Evolutionary conservation across 2,888 invertebrate genomes (phyloP).

Genomic region (Amphipyra berbera): DNA sequence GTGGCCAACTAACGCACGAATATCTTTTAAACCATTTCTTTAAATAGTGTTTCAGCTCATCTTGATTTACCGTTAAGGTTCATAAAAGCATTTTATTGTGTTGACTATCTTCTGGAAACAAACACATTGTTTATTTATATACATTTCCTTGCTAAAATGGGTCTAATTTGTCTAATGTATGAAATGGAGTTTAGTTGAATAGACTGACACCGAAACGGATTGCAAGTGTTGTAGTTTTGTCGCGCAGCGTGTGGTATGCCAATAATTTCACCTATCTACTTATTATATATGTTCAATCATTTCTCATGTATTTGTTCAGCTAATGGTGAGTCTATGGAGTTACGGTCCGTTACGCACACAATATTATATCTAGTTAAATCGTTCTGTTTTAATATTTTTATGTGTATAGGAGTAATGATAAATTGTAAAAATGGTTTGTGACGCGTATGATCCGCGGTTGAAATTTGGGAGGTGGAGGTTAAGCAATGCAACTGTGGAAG

Average conservation of each 20-base stretch:
- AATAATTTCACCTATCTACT: constrained; percentile 8
- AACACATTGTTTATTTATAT: too few species aligned
- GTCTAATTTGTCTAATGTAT: too few species aligned
- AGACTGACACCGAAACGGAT: constrained; percentile 1
- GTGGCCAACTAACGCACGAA: too few species aligned
- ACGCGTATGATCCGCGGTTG: constrained; percentile 63
- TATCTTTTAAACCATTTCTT: too few species aligned
- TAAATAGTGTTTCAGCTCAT: too few species aligned
- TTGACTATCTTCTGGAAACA: too few species aligned
- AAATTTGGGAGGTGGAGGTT: constrained; percentile 50
- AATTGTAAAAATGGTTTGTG: constrained; percentile 74
- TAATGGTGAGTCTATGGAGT: constrained; percentile 75
- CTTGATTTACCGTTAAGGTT: too few species aligned
- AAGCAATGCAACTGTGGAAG: constrained; percentile 44
- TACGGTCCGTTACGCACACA: constrained; percentile 82
- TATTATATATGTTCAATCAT: constrained; percentile 19
- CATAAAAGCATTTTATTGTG: too few species aligned
- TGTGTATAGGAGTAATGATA: constrained; percentile 79
- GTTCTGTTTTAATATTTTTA: constrained; percentile 83
- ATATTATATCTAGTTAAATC: constrained; percentile 70
- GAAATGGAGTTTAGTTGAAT: background rate
- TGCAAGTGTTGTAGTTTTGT: background rate
- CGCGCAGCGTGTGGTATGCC: constrained; percentile 18
- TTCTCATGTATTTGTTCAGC: constrained; percentile 76
- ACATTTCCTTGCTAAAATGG: too few species aligned